Base-by-base conservation (phyloP, 2,113 vertebrate genomes). In the Pyxicephalus adspersus region DNA sequence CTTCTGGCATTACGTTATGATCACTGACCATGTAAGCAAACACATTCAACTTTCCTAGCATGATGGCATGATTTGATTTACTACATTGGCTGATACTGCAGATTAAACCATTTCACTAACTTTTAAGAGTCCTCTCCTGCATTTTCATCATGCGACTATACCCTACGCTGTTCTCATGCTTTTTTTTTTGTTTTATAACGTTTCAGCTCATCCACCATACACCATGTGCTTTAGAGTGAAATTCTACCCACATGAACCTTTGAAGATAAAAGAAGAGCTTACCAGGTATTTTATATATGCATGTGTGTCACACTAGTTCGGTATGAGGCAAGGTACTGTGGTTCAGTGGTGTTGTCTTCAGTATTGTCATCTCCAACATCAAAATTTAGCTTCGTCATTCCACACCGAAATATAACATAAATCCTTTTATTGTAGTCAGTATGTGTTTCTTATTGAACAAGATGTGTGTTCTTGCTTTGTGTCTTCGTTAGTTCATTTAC, bases 171-270 rank as follows among this genome's bases (percentile, higher is more conserved):
- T 87, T 89, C 90, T 92, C 85, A 92, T 87, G 77, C 83, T 79
- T 91, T 86, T 87, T 64, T 81, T 83, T 87, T 90, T 76, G 89
- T 86, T 86, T 84, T 89, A 60, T 91, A 85, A 91, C 85, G 20
- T 94, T 95, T 86, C 95, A 98, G 97, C 95, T 91, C 95, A 96
- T 86, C 96, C 97, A 92, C 98, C 97, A 26, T 99, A 96, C 87
- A 99, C 94, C 64, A 98, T 99, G 97, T 99, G 97, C 92, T 99
- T 99, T 93, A 95, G 98, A 92, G 95, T 99, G 92, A 99, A 99
- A 94, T 99, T 99, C 92, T 99, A 99, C 89, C 97, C 98, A 63
- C 92, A 96, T 0, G 97, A 99, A 87, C 97, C 96, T 64, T 89
- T 98, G 94, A 99, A 99, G 92, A 98, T 99, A 89, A 99, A 97